phyloP scores from a whole-genome alignment of 2,888 invertebrate species.

The Drosophila falleni region DNA sequence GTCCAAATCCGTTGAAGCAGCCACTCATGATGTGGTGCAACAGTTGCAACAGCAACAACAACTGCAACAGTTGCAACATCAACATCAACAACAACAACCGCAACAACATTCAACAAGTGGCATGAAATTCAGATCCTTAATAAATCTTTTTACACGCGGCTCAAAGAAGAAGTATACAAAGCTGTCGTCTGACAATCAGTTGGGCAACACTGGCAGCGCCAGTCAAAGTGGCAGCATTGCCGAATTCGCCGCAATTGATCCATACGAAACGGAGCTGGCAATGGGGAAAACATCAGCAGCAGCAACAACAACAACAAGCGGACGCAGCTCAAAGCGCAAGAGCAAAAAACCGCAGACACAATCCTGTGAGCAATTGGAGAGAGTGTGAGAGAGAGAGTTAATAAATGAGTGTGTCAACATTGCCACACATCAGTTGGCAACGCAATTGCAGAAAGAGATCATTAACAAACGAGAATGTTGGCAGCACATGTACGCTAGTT shows the following conservation, averaged over 20 bases:
- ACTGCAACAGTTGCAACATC: slow-evolving; percentile 27
- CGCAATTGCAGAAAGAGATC: background rate
- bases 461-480: background rate
- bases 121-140: slow-evolving; percentile 49
- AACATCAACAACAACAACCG: slow-evolving; percentile 37
- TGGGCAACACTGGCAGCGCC: slow-evolving; percentile 16
- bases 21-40: slow-evolving; percentile 34
- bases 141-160: slow-evolving; percentile 71
- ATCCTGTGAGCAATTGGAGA: slow-evolving; percentile 82
- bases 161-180: slow-evolving; percentile 82
- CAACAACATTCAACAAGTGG: slow-evolving; percentile 58
- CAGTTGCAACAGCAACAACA: slow-evolving; percentile 30
- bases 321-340: slow-evolving; percentile 56
- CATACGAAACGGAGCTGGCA: slow-evolving; percentile 38
- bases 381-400: slow-evolving; percentile 27
- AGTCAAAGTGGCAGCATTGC: slow-evolving; percentile 51
- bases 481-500: background rate
- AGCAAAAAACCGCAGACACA: slow-evolving; percentile 78
- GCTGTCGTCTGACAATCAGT: slow-evolving; percentile 69
- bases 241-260: slow-evolving; percentile 70
- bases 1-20: slow-evolving; percentile 60
- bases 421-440: background rate
- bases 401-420: background rate
- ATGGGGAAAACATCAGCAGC: background rate
- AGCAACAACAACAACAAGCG: background rate